Percentiles rank a stretch among this genome's conserved stretches.
Evolutionary conservation across 2,888 invertebrate species (phyloP).

Genomic region (Dynastes grantii): DNA sequence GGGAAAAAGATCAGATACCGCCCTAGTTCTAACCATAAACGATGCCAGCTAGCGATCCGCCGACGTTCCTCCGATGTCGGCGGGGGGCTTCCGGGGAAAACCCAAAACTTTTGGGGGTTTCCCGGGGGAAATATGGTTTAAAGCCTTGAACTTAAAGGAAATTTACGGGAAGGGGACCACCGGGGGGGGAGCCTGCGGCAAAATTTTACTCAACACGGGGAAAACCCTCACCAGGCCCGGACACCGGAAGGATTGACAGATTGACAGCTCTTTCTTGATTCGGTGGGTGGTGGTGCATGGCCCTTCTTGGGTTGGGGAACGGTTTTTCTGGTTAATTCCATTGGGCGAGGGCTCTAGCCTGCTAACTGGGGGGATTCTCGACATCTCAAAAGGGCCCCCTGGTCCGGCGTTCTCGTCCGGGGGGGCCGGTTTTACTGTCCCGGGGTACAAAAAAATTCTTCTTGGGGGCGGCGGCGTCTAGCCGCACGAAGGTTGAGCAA

Average conservation of each 20-base stretch:
- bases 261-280: slow-evolving; percentile 33
- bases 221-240: slow-evolving; percentile 73
- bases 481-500: slow-evolving; percentile 75
- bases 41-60: slow-evolving; percentile 78
- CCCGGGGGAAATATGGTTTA: slow-evolving; percentile 74
- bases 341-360: slow-evolving; percentile 78
- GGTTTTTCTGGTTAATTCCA: slow-evolving; percentile 85
- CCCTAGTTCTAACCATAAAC: slow-evolving; percentile 78
- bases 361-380: slow-evolving; percentile 72
- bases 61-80: slow-evolving; percentile 72
- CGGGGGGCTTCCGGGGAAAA: slow-evolving; percentile 76
- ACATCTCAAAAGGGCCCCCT: slow-evolving; percentile 61
- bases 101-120: slow-evolving; percentile 77
- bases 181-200: slow-evolving; percentile 83
- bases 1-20: slow-evolving; percentile 73
- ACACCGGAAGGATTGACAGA: slow-evolving; percentile 72
- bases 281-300: too few species aligned
- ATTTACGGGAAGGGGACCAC: slow-evolving; percentile 73
- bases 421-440: slow-evolving; percentile 64
- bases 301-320: slow-evolving; percentile 82
- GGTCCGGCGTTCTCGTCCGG: slow-evolving; percentile 57
- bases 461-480: slow-evolving; percentile 77
- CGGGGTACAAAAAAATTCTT: slow-evolving; percentile 68
- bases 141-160: slow-evolving; percentile 71
- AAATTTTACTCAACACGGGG: slow-evolving; percentile 79